Evolutionary conservation across 2,888 invertebrate genomes (phyloP), one percentile per base, ranked within the genome.

Genomic region (Smittia sp.): DNA sequence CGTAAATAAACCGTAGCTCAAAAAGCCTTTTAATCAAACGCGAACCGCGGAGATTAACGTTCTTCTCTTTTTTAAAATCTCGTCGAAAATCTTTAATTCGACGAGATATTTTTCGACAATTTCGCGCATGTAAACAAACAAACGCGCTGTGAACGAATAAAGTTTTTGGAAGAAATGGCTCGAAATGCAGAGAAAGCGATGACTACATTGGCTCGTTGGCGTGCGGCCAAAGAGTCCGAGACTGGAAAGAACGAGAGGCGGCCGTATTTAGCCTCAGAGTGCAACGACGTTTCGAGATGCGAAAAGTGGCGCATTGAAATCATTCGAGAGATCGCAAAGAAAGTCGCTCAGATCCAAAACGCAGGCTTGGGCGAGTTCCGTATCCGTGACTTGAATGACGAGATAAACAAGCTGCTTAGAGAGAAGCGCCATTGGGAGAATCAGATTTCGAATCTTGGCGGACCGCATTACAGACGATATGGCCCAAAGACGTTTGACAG

Each of bases 331-430:
- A 92, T 99, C 54, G 96, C 98, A 0, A 94, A 96, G 80, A 99
- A 99, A 85, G 98, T 99, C 0, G 94, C 98, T 1, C 96, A 98
- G 83, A 99, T 99, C 80, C 99, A 99, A 81, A 98, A 98, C 84
- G 96, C 99, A 76, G 99, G 99, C 74, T 86, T 99, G n/a, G 99
- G 99, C 1, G 99, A 99, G 83, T 99, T 98, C 81, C 89, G 98
- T 24, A 94, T 99, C 76, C 87, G 99, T 15, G 99, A 99, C 81
- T 84, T 99, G 22, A 99, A 99, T 81, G 99, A 99, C 83, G 98
- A 99, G 83, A 99, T 99, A 77, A 99, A 99, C 83, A 98, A 99
- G 83, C 81, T n/a, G n/a, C n/a, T n/a, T n/a, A n/a, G n/a, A n/a
- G n/a, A n/a, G n/a, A 98, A 98, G 80, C 88, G 96, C 0, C 97